phyloP scores from a whole-genome alignment of 2,888 invertebrate species.

The Orthonevra nobilis region DNA sequence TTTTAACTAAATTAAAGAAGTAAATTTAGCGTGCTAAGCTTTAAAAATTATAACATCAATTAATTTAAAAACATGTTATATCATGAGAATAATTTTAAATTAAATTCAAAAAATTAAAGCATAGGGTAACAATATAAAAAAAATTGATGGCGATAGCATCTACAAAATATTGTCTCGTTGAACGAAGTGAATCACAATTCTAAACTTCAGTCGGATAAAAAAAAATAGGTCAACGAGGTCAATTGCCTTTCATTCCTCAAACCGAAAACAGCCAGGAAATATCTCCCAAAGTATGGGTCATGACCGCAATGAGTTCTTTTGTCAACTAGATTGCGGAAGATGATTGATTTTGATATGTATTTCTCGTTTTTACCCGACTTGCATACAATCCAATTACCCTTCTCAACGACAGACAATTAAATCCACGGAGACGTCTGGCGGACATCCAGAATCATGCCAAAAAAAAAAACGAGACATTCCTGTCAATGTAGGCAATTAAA shows the following conservation, averaged over 20 bases:
- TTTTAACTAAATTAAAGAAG: no score
- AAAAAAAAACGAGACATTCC: constrained; percentile 33
- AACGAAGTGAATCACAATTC: no score
- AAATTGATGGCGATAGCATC: no score
- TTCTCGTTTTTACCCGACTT: constrained; percentile 19
- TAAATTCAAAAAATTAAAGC: no score
- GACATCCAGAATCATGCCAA: constrained; percentile 44
- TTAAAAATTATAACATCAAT: no score
- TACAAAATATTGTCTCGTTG: no score
- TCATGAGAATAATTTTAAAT: no score
- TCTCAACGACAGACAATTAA: constrained; percentile 35
- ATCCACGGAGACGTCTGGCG: constrained; percentile 54
- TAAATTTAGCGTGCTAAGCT: no score
- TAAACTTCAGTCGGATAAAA: no score
- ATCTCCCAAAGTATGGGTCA: no score
- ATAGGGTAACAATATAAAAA: no score
- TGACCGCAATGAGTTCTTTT: constrained; percentile 15
- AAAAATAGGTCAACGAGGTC: constrained; percentile 46
- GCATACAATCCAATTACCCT: constrained; percentile 59
- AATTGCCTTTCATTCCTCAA: constrained; percentile 20
- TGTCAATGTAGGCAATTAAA: constrained; percentile 46
- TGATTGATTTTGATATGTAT: constrained; percentile 38
- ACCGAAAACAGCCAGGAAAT: background rate
- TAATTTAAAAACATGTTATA: no score
- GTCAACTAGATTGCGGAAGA: constrained; percentile 52